Percentiles rank a stretch among this genome's conserved stretches.
phyloP scores from a whole-genome alignment of 2,797 vertebrate species.

The Pteropus rufus region DNA sequence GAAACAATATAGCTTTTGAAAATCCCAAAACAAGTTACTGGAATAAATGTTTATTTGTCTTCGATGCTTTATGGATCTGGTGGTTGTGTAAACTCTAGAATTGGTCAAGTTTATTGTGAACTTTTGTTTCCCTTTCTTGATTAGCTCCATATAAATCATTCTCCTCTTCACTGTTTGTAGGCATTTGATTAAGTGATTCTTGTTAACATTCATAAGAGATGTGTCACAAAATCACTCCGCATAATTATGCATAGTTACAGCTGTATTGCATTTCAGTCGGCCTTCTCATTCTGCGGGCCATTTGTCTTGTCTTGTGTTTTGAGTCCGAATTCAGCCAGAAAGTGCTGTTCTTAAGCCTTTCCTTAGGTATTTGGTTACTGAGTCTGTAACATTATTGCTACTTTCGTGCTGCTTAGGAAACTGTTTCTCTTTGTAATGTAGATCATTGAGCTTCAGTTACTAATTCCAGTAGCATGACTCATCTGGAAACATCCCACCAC shows the following conservation, averaged over 20 bases:
- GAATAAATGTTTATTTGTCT: background rate
- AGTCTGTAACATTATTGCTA: background rate
- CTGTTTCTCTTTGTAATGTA: background rate
- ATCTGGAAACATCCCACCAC: background rate
- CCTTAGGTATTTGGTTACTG: background rate
- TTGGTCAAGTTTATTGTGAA: background rate
- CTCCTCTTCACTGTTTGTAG: background rate
- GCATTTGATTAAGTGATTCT: background rate
- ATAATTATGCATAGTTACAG: background rate
- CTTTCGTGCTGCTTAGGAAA: background rate
- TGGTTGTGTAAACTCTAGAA: slow-evolving; percentile 10
- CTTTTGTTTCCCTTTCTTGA: background rate
- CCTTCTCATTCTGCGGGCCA: background rate
- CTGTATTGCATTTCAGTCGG: background rate
- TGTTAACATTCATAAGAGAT: background rate
- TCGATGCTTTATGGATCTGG: background rate
- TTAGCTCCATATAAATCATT: background rate
- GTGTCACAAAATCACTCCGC: slow-evolving; percentile 50
- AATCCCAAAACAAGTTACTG: background rate
- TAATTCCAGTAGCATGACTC: background rate
- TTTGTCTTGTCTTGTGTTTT: slow-evolving; percentile 42
- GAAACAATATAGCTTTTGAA: background rate
- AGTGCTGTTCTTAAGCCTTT: background rate
- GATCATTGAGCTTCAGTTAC: background rate
- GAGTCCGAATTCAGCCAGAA: background rate